Conservation (phyloP, 2,888 invertebrate species). For the Serrognathus titanus region DNA sequence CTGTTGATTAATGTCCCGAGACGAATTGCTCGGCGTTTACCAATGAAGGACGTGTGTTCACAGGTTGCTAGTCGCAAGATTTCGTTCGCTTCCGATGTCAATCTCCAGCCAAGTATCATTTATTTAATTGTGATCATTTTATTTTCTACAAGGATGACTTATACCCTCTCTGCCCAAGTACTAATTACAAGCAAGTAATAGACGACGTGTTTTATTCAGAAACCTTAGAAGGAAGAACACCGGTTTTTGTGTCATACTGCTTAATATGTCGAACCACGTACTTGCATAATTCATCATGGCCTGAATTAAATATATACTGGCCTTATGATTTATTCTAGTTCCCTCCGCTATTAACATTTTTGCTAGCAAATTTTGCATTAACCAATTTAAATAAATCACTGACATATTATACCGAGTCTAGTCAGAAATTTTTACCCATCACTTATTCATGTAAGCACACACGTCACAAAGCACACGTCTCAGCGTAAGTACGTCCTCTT, state of each 20-base stretch:
- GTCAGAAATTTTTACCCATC: too few species aligned
- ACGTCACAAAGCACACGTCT: too few species aligned
- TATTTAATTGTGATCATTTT: conserved; percentile 14
- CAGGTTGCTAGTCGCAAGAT: conserved; percentile 21
- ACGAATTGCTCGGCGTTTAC: conserved; percentile 40
- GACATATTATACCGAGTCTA: too few species aligned
- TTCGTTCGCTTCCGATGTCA: conserved; percentile 26
- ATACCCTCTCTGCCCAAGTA: background rate
- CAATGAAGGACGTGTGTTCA: conserved; percentile 37
- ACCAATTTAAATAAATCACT: too few species aligned
- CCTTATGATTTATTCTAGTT: background rate
- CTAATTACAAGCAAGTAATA: background rate
- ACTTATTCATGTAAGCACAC: too few species aligned
- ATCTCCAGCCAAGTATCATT: conserved; percentile 8
- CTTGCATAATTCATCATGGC: conserved; percentile 3
- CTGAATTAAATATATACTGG: conserved; percentile 1
- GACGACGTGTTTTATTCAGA: background rate
- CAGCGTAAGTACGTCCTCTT: too few species aligned
- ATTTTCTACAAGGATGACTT: conserved; percentile 5
- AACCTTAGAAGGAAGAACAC: background rate
- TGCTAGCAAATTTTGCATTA: too few species aligned
- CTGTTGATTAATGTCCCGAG: conserved; percentile 44
- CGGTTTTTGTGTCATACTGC: background rate
- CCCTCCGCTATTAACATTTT: too few species aligned
- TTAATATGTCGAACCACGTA: conserved; percentile 2